A percentile compares a stretch with the other conserved stretches of the same genome.
phyloP scores from a whole-genome alignment of 2,113 vertebrate genomes.

The Glaucidium brasilianum region DNA sequence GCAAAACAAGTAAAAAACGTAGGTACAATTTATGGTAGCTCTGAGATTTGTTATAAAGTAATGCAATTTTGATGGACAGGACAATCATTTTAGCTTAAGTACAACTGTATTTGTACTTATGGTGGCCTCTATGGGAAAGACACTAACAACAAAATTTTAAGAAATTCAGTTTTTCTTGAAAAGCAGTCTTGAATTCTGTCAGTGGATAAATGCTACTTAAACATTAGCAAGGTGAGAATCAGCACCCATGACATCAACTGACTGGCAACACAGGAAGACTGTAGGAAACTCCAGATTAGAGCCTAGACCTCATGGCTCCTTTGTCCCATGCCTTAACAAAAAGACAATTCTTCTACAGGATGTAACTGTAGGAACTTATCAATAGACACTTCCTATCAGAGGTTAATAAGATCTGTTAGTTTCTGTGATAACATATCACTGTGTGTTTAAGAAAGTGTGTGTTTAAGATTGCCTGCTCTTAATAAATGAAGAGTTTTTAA shows the following conservation, averaged over 20 bases:
- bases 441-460: slow-evolving; percentile 34
- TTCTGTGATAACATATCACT: slow-evolving; percentile 38
- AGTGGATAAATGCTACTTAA: background rate
- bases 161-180: background rate
- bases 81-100: background rate
- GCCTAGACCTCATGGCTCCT: slow-evolving; percentile 43
- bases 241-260: background rate
- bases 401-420: slow-evolving; percentile 28
- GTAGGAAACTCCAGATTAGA: slow-evolving; percentile 32
- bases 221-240: background rate
- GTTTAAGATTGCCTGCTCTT: slow-evolving; percentile 41
- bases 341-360: slow-evolving; percentile 38
- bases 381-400: slow-evolving; percentile 50
- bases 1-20: background rate
- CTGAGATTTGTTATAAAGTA: background rate
- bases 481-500: slow-evolving; percentile 38
- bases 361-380: slow-evolving; percentile 57
- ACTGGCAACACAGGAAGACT: background rate
- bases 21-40: background rate
- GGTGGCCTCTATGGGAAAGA: background rate
- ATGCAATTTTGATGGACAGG: background rate
- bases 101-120: background rate
- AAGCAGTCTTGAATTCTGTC: background rate
- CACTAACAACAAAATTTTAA: background rate
- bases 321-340: background rate